Evolutionary conservation across 1,140 invertebrate genomes (phyloP).

Genomic region (Lethocerus indicus): DNA sequence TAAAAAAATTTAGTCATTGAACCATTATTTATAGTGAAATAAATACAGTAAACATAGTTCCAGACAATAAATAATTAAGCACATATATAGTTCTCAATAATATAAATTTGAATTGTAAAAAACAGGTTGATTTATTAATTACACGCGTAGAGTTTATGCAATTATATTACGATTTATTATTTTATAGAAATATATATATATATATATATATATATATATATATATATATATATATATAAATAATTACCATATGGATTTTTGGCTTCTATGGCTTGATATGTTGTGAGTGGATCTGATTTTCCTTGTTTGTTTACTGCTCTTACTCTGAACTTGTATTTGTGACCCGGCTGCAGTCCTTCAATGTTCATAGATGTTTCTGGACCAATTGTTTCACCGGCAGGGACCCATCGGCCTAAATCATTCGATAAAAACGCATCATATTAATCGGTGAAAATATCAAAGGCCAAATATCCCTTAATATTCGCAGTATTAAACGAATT

Average conservation of each 20-base stretch:
- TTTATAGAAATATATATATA: too few relatives aligned
- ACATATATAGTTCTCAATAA: too few relatives aligned
- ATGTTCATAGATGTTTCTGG: constrained; percentile 51
- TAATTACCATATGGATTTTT: constrained; percentile 89
- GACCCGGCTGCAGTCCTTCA: constrained; percentile 65
- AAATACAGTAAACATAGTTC: not conserved
- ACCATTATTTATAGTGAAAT: too few relatives aligned
- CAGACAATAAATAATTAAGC: too few relatives aligned
- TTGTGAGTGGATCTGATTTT: constrained; percentile 81
- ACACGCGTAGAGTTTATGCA: too few relatives aligned
- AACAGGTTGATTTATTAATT: too few relatives aligned
- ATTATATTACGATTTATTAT: too few relatives aligned
- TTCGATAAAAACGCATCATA: not conserved
- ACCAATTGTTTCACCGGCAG: constrained; percentile 73
- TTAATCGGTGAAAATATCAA: not conserved
- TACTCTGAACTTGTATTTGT: constrained; percentile 94
- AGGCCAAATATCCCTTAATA: not conserved
- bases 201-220: too few relatives aligned
- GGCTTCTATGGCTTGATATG: constrained; percentile 78
- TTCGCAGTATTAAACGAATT: not conserved
- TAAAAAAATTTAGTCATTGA: not conserved
- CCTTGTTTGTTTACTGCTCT: constrained; percentile 91
- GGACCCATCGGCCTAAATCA: constrained; percentile 74
- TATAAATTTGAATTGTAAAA: too few relatives aligned
- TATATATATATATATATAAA: too few relatives aligned